Base-by-base conservation (phyloP, 1,140 invertebrate species). In the Sipha flava region DNA sequence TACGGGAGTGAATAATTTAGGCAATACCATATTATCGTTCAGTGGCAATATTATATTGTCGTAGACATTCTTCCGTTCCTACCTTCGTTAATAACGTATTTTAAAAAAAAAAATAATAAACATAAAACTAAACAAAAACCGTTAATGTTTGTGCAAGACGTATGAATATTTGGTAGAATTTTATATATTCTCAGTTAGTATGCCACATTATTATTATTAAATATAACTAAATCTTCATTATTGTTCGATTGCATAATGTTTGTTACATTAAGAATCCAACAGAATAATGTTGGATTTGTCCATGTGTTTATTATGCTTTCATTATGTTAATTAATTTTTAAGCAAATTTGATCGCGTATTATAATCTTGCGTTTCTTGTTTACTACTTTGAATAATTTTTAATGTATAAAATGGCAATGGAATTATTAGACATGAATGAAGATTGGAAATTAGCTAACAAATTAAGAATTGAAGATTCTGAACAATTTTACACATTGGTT, bases 401-500 rank as follows among this genome's bases (percentile, higher is more conserved):
- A n/a, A 6, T 54, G 29, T 72, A 3, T 7, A 77, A 14, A 57
- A 77, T 77, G 73, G 73, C 73, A 18, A 77, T 77, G 73, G 73
- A 77, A 57, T 77, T 77, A 16, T 57, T 77, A 18, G 73, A 77
- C 3, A 77, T 77, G 73, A 77, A 77, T 47, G 54, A 73, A 47
- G 80, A 82, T 54, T 81, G 62, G 80, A 81, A 81, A 72, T 73
- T 90, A 40, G 88, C 88, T 18, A 90, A 90, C 82, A 89, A 88
- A 84, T 86, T 93, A 83, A 88, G 91, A 81, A 88, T 88, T 81
- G 90, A 92, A 83, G 92, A 95, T 87, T 90, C 91, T 31, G 93
- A 95, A 82, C 94, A 95, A 85, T 95, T 93, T 86, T 90, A 92
- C 81, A 94, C 92, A 29, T 88, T 96, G 81, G 93, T 95, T 82